Percentiles rank a stretch among this genome's conserved stretches.
These are phyloP conservation scores for Calameuta filiformis DNA, from an alignment of 2,888 invertebrate genomes.

Conservation along the genomic window DNA sequence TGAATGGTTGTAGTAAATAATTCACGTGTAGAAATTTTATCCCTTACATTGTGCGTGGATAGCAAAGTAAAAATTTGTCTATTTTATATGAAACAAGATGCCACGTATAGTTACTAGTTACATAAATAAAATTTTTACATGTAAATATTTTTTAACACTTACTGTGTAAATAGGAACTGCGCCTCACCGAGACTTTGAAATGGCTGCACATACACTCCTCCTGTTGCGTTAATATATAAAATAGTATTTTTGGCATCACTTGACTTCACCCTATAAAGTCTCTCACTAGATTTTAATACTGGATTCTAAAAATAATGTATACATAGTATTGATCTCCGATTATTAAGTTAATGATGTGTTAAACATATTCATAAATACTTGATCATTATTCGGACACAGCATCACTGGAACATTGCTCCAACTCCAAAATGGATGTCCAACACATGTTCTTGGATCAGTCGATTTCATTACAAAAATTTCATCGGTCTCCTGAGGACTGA, in stretches of 20 bases:
- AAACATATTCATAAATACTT: conserved; percentile 45
- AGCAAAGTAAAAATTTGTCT: conserved; percentile 53
- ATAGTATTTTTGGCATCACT: conserved; percentile 48
- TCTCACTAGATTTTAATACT: conserved; percentile 63
- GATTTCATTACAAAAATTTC: conserved; percentile 59
- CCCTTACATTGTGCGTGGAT: conserved; percentile 38
- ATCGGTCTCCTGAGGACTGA: conserved; percentile 45
- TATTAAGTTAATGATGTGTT: not conserved
- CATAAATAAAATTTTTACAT: conserved; percentile 2
- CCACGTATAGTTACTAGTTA: not conserved
- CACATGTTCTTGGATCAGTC: conserved; percentile 62
- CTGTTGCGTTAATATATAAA: conserved; percentile 57
- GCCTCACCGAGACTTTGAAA: conserved; percentile 66
- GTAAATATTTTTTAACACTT: conserved; percentile 13
- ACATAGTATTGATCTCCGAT: not conserved
- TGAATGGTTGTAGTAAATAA: conserved; percentile 42
- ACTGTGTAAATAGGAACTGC: conserved; percentile 59
- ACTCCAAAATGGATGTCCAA: conserved; percentile 51
- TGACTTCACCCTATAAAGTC: conserved; percentile 54
- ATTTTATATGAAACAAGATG: not conserved
- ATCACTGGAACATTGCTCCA: conserved; percentile 63
- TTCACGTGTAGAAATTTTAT: conserved; percentile 35
- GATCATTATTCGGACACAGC: conserved; percentile 60
- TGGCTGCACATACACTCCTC: conserved; percentile 64
- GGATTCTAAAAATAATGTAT: conserved; percentile 55